Percentiles rank a stretch among this genome's conserved stretches.
These are phyloP conservation scores for Vanessa atalanta DNA, from an alignment of 1,140 invertebrate genomes.

Conservation along the genomic window DNA sequence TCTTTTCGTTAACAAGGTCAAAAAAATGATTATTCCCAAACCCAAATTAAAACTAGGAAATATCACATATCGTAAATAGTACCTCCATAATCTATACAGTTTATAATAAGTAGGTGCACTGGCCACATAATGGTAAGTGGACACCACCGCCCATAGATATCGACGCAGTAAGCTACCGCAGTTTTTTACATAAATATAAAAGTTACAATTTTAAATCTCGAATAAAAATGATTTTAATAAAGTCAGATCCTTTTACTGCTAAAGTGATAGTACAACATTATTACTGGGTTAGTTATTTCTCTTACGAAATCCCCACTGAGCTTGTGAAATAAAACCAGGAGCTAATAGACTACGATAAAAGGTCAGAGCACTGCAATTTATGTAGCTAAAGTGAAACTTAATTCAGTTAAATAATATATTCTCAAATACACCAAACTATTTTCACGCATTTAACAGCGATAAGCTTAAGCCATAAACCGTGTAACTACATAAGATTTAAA, in stretches of 20 bases:
- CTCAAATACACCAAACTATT: constrained; percentile 31
- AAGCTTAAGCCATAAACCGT: background rate
- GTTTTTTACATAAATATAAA: background rate
- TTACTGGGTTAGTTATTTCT: constrained; percentile 10
- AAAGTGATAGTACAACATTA: constrained; percentile 15
- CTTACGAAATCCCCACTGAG: background rate
- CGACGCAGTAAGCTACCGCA: background rate
- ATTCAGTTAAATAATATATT: constrained; percentile 34
- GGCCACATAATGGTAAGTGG: too few species aligned
- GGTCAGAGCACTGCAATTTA: constrained; percentile 28
- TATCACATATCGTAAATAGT: too few species aligned
- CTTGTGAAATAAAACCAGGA: constrained; percentile 20
- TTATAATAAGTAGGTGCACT: too few species aligned
- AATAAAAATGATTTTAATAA: background rate
- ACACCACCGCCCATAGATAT: too few species aligned
- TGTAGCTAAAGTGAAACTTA: constrained; percentile 29
- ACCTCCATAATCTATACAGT: too few species aligned
- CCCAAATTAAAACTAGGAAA: too few species aligned
- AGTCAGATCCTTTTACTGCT: background rate
- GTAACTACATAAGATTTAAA: background rate
- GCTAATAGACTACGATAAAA: constrained; percentile 33
- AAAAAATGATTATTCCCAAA: too few species aligned
- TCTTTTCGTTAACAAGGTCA: too few species aligned
- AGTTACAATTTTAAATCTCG: background rate
- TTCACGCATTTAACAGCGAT: constrained; percentile 14